These are phyloP conservation scores for Patella depressa DNA, from an alignment of 2,888 invertebrate species.

Conservation along the genomic window DNA sequence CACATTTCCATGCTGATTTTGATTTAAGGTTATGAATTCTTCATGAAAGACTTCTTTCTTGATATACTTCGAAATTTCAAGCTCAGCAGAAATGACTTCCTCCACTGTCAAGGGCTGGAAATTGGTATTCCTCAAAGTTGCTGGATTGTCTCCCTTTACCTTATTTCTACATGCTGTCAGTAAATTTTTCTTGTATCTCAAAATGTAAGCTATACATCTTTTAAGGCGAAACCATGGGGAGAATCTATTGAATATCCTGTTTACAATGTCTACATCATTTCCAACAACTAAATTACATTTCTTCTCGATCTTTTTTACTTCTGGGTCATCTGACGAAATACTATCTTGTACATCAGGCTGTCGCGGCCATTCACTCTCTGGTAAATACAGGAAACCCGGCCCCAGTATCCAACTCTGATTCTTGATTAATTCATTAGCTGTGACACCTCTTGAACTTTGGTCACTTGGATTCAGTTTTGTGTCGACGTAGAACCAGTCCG, in stretches of 20 bases:
- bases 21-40: constrained; percentile 2
- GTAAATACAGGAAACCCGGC: constrained; percentile 9
- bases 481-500: too few relatives aligned
- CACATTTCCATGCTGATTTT: too few relatives aligned
- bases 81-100: constrained; percentile 1
- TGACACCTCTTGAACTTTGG: constrained; percentile 5
- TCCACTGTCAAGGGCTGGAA: constrained; percentile 9
- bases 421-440: not conserved
- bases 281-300: not conserved
- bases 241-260: constrained; percentile 2
- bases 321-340: constrained; percentile 3
- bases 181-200: not conserved
- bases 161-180: not conserved
- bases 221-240: constrained; percentile 1
- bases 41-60: constrained; percentile 3
- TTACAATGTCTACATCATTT: constrained; percentile 1
- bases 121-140: not conserved
- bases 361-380: too few relatives aligned
- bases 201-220: too few relatives aligned
- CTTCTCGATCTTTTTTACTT: not conserved
- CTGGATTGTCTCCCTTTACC: not conserved
- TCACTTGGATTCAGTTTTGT: constrained; percentile 15
- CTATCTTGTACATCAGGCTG: not conserved
- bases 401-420: constrained; percentile 9
- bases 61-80: constrained; percentile 11